phyloP scores from a whole-genome alignment of 2,797 vertebrate genomes.

The Zenarchopterus dispar region DNA sequence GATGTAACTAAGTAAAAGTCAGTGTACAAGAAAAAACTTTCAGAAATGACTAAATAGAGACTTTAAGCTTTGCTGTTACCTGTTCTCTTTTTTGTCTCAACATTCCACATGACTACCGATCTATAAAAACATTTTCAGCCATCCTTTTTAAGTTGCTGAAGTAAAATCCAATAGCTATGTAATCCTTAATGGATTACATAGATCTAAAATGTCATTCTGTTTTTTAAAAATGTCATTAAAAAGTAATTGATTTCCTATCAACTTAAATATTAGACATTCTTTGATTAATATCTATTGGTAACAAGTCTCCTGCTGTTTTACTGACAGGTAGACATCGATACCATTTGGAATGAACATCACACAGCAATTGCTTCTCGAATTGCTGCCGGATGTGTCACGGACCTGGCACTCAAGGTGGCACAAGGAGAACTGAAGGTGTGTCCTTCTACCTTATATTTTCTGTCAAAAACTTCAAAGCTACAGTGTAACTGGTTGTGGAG shows the following conservation, averaged over 20 bases:
- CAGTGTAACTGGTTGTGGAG: background rate
- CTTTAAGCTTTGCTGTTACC: no score
- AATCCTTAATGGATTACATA: no score
- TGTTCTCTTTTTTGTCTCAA: no score
- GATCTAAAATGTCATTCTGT: no score
- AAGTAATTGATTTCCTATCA: no score
- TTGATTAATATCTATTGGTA: background rate
- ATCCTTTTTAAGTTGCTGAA: no score
- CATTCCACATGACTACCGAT: no score
- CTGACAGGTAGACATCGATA: conserved; percentile 88
- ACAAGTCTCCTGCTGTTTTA: conserved; percentile 14
- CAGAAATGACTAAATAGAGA: no score
- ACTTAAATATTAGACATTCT: background rate
- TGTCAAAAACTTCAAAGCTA: conserved; percentile 10
- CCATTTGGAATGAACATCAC: conserved; percentile 90
- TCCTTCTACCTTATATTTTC: conserved; percentile 1
- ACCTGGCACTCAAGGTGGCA: conserved; percentile 91
- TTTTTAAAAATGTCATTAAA: no score
- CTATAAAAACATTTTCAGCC: no score
- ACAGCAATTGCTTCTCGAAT: conserved; percentile 87
- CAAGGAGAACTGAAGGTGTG: conserved; percentile 89
- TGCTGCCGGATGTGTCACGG: conserved; percentile 89
- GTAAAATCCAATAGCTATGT: no score
- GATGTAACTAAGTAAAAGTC: conserved; percentile 17
- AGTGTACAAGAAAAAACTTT: conserved; percentile 1